Conservation (phyloP, 2,113 vertebrate species). For the Reinhardtius hippoglossoides region DNA sequence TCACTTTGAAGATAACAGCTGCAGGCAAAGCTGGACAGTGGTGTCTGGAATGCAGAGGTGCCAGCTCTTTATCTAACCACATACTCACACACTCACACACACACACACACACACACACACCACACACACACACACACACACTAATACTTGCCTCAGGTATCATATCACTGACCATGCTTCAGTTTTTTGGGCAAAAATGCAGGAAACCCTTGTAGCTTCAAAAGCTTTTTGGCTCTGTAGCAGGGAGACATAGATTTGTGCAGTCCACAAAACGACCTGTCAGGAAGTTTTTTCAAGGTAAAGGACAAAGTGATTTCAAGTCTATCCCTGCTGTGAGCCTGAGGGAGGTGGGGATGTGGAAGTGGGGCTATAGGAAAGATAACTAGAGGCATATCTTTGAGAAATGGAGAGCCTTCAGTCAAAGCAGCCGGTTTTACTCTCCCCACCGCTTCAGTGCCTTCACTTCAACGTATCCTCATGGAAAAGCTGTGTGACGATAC, state of each 20-base stretch:
- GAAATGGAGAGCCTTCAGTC: slow-evolving; percentile 69
- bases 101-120: slow-evolving; percentile 16
- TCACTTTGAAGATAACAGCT: slow-evolving; percentile 77
- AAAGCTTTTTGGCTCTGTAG: slow-evolving; percentile 43
- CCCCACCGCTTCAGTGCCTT: slow-evolving; percentile 27
- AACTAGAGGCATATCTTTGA: slow-evolving; percentile 72
- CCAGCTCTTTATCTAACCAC: slow-evolving; percentile 61
- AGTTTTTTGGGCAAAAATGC: slow-evolving; percentile 34
- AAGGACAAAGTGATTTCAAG: slow-evolving; percentile 75
- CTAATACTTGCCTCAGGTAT: slow-evolving; percentile 18
- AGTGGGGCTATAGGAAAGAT: slow-evolving; percentile 46
- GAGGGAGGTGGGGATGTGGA: slow-evolving; percentile 37
- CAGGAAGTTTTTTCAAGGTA: slow-evolving; percentile 65
- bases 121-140: slow-evolving; percentile 10
- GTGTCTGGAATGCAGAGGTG: slow-evolving; percentile 53
- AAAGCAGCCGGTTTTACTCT: slow-evolving; percentile 45
- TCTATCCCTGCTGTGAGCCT: slow-evolving; percentile 68
- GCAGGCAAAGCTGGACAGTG: slow-evolving; percentile 53
- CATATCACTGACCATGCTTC: slow-evolving; percentile 16
- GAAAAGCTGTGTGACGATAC: slow-evolving; percentile 12
- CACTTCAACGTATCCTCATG: slow-evolving; percentile 44
- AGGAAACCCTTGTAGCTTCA: slow-evolving; percentile 30
- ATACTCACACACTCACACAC: slow-evolving; percentile 4
- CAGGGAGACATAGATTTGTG: slow-evolving; percentile 55
- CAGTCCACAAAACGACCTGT: slow-evolving; percentile 62